These are phyloP conservation scores for Lamellibrachia luymesi DNA, from an alignment of 1,140 invertebrate genomes.

Conservation along the genomic window DNA sequence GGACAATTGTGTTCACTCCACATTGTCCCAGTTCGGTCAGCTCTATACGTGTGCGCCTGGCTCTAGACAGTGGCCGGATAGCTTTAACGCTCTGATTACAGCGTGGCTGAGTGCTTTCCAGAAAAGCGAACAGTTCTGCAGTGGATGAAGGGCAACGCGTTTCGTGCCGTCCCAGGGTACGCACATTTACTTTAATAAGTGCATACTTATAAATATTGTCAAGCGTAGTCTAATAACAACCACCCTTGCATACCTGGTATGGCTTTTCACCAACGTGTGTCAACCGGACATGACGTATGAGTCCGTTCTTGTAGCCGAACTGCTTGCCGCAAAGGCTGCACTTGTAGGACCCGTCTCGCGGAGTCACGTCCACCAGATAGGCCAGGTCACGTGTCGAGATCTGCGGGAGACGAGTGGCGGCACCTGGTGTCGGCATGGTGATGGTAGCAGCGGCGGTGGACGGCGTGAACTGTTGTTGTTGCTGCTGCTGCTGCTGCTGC, in stretches of 20 bases:
- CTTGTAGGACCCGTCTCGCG: slow-evolving; percentile 24
- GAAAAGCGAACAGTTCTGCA: too few relatives aligned
- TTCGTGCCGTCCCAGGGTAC: slow-evolving; percentile 29
- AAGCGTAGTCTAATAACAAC: background rate
- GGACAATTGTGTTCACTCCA: too few relatives aligned
- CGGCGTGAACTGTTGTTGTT: background rate
- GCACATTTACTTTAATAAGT: slow-evolving; percentile 39
- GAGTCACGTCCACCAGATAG: background rate
- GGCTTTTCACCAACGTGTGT: slow-evolving; percentile 48
- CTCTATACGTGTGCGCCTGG: too few relatives aligned
- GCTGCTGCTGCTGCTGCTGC: background rate
- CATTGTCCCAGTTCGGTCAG: too few relatives aligned
- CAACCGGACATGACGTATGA: slow-evolving; percentile 42
- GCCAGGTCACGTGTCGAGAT: slow-evolving; percentile 5
- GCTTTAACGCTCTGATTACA: too few relatives aligned
- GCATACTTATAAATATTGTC: too few relatives aligned
- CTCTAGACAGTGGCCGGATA: too few relatives aligned
- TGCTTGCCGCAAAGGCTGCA: slow-evolving; percentile 41
- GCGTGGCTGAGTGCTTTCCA: too few relatives aligned
- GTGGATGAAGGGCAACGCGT: too few relatives aligned
- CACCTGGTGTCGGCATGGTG: background rate
- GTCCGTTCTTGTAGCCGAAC: slow-evolving; percentile 44
- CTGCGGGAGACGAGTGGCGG: background rate
- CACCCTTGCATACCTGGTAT: slow-evolving; percentile 29
- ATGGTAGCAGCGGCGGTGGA: background rate